These are phyloP conservation scores for Spodoptera exigua DNA, from an alignment of 2,888 invertebrate genomes.

Conservation along the genomic window DNA sequence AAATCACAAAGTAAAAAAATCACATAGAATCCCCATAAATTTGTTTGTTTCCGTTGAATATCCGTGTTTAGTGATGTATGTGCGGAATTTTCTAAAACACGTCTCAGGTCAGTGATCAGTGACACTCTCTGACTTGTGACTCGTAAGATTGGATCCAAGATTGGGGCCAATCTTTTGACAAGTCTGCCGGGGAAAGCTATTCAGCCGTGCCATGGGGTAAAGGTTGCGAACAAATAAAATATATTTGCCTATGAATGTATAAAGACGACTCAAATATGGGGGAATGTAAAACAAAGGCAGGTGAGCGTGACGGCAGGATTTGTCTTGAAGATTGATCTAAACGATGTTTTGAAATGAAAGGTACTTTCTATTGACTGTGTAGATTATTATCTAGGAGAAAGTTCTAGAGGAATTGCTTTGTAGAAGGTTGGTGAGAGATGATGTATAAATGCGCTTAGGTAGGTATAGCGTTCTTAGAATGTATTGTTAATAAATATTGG, in stretches of 20 bases:
- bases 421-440: no score
- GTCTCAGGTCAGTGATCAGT: constrained; percentile 50
- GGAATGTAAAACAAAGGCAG: constrained; percentile 18
- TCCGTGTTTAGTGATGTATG: constrained; percentile 40
- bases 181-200: constrained; percentile 47
- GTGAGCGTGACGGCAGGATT: constrained; percentile 6
- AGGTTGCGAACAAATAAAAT: constrained; percentile 56
- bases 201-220: constrained; percentile 43
- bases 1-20: no score
- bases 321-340: constrained; percentile 1
- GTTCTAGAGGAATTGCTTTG: no score
- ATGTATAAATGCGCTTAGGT: no score
- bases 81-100: constrained; percentile 48
- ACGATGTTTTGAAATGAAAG: neutral
- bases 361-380: neutral
- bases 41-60: constrained; percentile 9
- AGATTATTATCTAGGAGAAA: neutral
- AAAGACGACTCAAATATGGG: constrained; percentile 31
- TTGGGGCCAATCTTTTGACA: constrained; percentile 58
- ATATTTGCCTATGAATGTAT: constrained; percentile 41
- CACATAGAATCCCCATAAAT: constrained; percentile 9
- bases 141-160: constrained; percentile 58
- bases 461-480: no score
- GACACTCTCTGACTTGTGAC: constrained; percentile 51
- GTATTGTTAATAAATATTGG: no score